A percentile compares a stretch with the other conserved stretches of the same genome.
Evolutionary conservation across 1,140 invertebrate species (phyloP).

Genomic region (Papilio xuthus): DNA sequence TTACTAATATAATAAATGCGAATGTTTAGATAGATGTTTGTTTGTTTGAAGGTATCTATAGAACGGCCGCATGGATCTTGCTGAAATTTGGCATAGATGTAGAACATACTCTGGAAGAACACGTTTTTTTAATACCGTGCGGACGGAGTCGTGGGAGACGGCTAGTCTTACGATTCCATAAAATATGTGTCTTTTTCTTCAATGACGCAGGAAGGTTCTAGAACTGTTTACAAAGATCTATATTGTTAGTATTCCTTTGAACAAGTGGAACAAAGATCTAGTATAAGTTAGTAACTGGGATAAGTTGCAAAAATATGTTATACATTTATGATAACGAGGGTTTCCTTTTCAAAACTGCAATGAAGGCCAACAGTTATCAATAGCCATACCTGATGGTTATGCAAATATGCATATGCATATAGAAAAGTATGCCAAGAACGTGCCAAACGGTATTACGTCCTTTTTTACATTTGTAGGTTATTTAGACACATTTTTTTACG

Average conservation of each 20-base stretch:
- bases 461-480: background rate
- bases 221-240: background rate
- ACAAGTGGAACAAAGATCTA: background rate
- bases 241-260: too few species aligned
- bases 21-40: too few species aligned
- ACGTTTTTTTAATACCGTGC: too few species aligned
- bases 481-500: too few species aligned
- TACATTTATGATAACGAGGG: background rate
- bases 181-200: too few species aligned
- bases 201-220: background rate
- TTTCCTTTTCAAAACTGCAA: background rate
- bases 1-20: too few species aligned
- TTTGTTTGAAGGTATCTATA: too few species aligned
- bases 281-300: background rate
- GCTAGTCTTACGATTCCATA: too few species aligned
- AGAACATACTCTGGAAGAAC: too few species aligned
- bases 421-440: conserved; percentile 7
- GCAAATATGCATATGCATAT: conserved; percentile 3
- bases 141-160: too few species aligned
- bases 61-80: too few species aligned
- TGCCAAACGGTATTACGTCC: background rate
- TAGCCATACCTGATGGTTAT: background rate
- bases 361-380: background rate
- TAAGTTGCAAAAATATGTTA: background rate
- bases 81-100: too few species aligned